Percentiles rank a stretch among this genome's conserved stretches.
phyloP scores from a whole-genome alignment of 1,140 invertebrate genomes.

The Heliconius congener region DNA sequence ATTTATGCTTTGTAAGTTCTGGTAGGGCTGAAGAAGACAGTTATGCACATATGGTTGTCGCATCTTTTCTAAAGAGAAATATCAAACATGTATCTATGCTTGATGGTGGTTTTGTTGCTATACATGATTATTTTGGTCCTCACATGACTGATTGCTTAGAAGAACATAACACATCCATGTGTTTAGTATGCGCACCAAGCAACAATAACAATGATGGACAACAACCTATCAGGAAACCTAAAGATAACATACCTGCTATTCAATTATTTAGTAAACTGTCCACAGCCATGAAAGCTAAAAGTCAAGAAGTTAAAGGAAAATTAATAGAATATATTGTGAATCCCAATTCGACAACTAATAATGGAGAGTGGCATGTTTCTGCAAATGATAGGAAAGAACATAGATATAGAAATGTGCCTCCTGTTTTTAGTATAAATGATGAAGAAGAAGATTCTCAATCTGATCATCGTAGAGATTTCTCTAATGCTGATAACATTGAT shows the following conservation, averaged over 20 bases:
- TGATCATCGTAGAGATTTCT: constrained; percentile 54
- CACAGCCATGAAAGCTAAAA: constrained; percentile 92
- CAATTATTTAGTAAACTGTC: constrained; percentile 90
- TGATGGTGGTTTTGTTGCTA: constrained; percentile 94
- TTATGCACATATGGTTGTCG: constrained; percentile 99
- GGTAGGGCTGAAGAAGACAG: constrained; percentile 97
- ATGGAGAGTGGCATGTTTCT: constrained; percentile 89
- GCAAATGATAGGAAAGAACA: constrained; percentile 91
- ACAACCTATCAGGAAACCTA: constrained; percentile 53
- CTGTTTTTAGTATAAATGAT: constrained; percentile 97
- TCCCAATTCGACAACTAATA: constrained; percentile 84
- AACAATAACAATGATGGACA: constrained; percentile 74
- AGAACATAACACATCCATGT: constrained; percentile 90
- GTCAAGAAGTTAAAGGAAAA: constrained; percentile 95
- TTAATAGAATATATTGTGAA: constrained; percentile 96
- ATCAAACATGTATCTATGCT: constrained; percentile 96
- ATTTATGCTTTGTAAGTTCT: constrained; percentile 98
- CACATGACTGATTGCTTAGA: constrained; percentile 89
- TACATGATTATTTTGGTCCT: constrained; percentile 92
- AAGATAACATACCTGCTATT: constrained; percentile 77
- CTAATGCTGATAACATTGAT: constrained; percentile 62
- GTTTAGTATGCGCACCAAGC: constrained; percentile 89
- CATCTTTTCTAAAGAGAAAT: constrained; percentile 97
- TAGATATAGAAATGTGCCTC: constrained; percentile 93
- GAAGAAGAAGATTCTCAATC: constrained; percentile 88